Conservation (phyloP, 2,113 vertebrate genomes). For the Brachyistius frenatus region DNA sequence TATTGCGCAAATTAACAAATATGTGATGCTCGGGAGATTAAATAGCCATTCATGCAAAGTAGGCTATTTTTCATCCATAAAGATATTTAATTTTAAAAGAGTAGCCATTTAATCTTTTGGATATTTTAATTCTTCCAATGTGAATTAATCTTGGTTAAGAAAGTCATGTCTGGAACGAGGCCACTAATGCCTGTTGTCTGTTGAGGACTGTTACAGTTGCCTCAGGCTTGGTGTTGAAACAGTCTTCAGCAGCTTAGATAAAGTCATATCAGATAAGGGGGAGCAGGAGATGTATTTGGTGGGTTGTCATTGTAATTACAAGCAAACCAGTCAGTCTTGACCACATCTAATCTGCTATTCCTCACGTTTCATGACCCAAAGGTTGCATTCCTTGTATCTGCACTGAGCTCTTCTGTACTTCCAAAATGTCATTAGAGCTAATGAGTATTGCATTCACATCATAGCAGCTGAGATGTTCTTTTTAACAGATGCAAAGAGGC, state of each 20-base stretch:
- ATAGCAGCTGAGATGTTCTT: background rate
- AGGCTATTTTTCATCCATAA: no score
- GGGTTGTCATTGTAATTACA: slow-evolving; percentile 69
- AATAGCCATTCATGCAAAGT: no score
- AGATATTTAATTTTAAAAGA: no score
- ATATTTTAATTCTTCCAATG: background rate
- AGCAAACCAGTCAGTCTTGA: slow-evolving; percentile 75
- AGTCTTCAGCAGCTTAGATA: slow-evolving; percentile 56
- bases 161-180: slow-evolving; percentile 20
- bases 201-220: slow-evolving; percentile 50
- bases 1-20: no score
- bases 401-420: slow-evolving; percentile 20
- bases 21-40: no score
- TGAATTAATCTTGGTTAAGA: background rate
- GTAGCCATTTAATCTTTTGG: no score
- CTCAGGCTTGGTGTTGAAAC: slow-evolving; percentile 68
- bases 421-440: slow-evolving; percentile 52
- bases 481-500: background rate
- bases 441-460: slow-evolving; percentile 31
- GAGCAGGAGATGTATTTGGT: slow-evolving; percentile 57
- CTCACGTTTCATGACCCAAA: slow-evolving; percentile 59
- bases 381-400: slow-evolving; percentile 65
- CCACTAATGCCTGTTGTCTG: slow-evolving; percentile 38
- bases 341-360: slow-evolving; percentile 73
- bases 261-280: slow-evolving; percentile 67